These are phyloP conservation scores for Cranoglanis bouderius DNA, from an alignment of 2,113 vertebrate genomes.

Conservation along the genomic window DNA sequence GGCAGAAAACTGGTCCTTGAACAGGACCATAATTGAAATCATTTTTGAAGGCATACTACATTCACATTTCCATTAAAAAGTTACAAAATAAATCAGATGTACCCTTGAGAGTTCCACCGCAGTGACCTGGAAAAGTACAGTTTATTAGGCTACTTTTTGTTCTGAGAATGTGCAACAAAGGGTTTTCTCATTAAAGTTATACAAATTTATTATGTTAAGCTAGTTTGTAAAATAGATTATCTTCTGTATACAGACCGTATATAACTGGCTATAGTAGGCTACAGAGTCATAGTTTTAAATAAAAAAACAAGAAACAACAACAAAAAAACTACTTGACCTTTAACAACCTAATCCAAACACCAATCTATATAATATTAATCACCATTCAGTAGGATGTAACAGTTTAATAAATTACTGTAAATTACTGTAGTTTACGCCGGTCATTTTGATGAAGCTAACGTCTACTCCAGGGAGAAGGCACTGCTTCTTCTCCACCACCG, in stretches of 20 bases:
- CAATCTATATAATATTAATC: neutral
- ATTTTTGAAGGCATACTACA: neutral
- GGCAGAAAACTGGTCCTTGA: too few species aligned
- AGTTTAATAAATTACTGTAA: too few species aligned
- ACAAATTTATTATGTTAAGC: neutral
- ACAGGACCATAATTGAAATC: neutral
- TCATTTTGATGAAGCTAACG: too few species aligned
- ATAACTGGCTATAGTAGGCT: too few species aligned
- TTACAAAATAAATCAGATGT: neutral
- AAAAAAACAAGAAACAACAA: too few species aligned
- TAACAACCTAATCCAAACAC: neutral
- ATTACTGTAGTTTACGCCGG: too few species aligned
- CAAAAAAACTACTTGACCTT: neutral
- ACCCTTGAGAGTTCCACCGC: neutral
- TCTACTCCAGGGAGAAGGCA: too few species aligned
- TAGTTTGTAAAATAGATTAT: neutral
- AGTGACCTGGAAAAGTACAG: neutral
- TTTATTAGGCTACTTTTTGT: neutral
- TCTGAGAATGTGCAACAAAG: neutral
- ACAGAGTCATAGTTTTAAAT: neutral
- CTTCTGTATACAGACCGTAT: too few species aligned
- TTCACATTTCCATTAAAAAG: neutral
- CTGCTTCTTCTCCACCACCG: neutral
- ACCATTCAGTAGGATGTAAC: too few species aligned
- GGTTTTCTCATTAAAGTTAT: neutral